These are phyloP conservation scores for Rhamphomyia laevipes DNA, from an alignment of 2,888 invertebrate species.

Conservation along the genomic window DNA sequence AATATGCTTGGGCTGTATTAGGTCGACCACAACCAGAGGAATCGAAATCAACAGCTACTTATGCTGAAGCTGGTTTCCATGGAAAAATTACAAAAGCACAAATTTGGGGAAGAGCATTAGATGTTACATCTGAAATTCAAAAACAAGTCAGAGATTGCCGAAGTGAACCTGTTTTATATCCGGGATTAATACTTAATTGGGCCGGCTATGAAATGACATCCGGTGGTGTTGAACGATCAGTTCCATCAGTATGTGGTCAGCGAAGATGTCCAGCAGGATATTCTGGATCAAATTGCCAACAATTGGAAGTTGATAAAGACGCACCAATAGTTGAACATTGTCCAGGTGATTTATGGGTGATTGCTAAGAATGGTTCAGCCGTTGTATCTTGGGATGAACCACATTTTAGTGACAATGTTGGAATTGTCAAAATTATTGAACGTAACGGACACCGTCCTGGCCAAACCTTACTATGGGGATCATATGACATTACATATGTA, in stretches of 20 bases:
- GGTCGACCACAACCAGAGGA: constrained; percentile 78
- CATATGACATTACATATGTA: constrained; percentile 87
- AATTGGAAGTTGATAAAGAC: constrained; percentile 71
- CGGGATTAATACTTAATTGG: constrained; percentile 79
- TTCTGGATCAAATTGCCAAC: constrained; percentile 72
- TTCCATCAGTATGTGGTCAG: constrained; percentile 86
- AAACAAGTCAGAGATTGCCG: constrained; percentile 88
- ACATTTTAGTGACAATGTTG: constrained; percentile 80
- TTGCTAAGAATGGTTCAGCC: constrained; percentile 83
- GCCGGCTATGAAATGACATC: constrained; percentile 81
- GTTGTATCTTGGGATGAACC: constrained; percentile 88
- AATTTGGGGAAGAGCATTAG: constrained; percentile 84
- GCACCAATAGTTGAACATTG: constrained; percentile 81
- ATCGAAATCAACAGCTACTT: constrained; percentile 41
- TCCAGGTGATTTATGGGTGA: constrained; percentile 89
- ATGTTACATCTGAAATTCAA: constrained; percentile 84
- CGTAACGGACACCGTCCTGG: constrained; percentile 79
- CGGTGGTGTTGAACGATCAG: constrained; percentile 83
- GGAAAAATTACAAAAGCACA: constrained; percentile 90
- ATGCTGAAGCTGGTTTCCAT: constrained; percentile 86
- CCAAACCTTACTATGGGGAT: constrained; percentile 79
- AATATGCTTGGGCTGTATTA: constrained; percentile 82
- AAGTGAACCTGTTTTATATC: constrained; percentile 81
- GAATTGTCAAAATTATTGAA: constrained; percentile 65
- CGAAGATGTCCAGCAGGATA: constrained; percentile 80